Evolutionary conservation across 2,113 vertebrate genomes (phyloP).

Genomic region (Onychostoma macrolepis): DNA sequence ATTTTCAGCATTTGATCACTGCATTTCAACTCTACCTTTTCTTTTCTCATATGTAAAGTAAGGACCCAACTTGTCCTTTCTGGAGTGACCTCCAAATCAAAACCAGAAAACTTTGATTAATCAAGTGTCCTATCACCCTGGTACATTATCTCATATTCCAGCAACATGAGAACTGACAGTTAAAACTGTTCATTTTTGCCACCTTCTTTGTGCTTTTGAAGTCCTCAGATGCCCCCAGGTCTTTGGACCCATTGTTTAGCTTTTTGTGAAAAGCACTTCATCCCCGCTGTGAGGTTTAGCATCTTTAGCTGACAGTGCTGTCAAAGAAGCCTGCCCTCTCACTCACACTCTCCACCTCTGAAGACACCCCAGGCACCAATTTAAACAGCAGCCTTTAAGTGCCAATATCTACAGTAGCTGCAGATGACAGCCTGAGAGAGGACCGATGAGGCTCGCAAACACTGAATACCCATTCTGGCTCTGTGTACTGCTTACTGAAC

Average conservation of each 20-base stretch:
- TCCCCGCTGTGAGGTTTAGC: conserved; percentile 30
- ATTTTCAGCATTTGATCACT: neutral
- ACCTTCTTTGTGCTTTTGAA: conserved; percentile 15
- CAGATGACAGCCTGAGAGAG: conserved; percentile 21
- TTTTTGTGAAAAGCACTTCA: conserved; percentile 15
- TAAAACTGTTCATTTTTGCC: conserved; percentile 10
- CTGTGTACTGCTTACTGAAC: neutral
- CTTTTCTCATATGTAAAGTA: neutral
- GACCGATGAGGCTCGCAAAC: neutral
- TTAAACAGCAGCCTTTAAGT: conserved; percentile 36
- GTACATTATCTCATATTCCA: conserved; percentile 6
- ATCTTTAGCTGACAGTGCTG: conserved; percentile 51
- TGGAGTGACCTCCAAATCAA: neutral
- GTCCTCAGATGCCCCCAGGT: neutral
- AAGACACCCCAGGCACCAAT: conserved; percentile 41
- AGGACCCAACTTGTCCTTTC: neutral
- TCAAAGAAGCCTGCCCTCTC: conserved; percentile 53
- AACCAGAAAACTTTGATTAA: neutral
- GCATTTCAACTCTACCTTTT: neutral
- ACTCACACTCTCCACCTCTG: conserved; percentile 19
- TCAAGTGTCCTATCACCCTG: neutral
- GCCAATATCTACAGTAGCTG: conserved; percentile 5
- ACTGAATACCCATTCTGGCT: neutral
- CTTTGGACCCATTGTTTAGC: conserved; percentile 19
- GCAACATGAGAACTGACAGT: conserved; percentile 1